Evolutionary conservation across 2,113 vertebrate genomes (phyloP).

Genomic region (Hystrix brachyura): DNA sequence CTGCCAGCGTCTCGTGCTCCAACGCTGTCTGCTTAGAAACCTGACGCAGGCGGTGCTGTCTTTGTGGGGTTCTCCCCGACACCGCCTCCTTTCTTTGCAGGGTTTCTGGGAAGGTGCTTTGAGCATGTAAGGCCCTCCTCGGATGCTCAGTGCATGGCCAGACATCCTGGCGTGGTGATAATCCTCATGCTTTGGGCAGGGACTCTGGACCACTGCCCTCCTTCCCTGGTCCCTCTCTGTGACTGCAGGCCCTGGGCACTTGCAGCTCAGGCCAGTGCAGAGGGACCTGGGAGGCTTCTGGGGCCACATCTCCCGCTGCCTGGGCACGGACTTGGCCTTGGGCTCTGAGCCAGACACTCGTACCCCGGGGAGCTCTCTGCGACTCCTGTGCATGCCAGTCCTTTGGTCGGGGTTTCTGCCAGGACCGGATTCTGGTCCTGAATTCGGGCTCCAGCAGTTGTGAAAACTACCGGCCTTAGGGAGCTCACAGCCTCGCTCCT

Average conservation of each 20-base stretch:
- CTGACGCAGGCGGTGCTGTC: background rate
- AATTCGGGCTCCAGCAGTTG: background rate
- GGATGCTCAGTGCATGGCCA: background rate
- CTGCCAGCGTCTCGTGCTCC: background rate
- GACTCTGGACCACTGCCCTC: accelerated
- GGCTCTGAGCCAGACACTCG: background rate
- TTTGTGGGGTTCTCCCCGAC: background rate
- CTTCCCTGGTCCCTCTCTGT: accelerated
- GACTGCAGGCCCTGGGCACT: too few relatives aligned
- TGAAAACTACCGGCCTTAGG: background rate
- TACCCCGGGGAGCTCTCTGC: background rate
- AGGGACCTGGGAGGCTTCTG: background rate
- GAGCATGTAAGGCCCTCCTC: background rate
- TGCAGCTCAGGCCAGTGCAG: background rate
- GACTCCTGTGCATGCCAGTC: background rate
- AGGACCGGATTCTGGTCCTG: background rate
- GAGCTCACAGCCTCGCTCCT: too few relatives aligned
- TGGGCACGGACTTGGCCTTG: background rate
- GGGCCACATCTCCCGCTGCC: too few relatives aligned
- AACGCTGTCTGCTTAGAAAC: background rate
- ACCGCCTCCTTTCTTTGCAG: background rate
- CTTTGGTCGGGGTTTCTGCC: background rate
- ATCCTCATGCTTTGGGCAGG: background rate
- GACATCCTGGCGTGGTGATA: accelerated
- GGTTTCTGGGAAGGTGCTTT: background rate